Base-by-base conservation (phyloP, 2,797 vertebrate species). In the Gymnothorax javanicus region DNA sequence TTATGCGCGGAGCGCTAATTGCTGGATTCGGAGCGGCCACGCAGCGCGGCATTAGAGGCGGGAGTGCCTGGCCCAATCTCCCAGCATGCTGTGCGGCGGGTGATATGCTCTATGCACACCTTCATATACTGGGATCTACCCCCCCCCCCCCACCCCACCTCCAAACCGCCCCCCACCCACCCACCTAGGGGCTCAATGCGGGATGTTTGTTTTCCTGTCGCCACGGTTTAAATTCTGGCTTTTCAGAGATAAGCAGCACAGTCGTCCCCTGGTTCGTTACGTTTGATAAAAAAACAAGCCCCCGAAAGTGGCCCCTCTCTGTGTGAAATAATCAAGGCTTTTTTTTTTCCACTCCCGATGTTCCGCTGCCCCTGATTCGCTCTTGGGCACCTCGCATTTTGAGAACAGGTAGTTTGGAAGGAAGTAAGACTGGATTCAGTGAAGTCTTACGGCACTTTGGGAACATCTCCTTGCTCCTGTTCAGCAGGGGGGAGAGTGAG, bases 1-100 rank as follows among this genome's bases (percentile, higher is more conserved):
- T 97, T 96, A 96, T 95, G 94, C 92, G 92, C 95, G 92, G 92
- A 93, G 91, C 93, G 90, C 93, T 96, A 96, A 97, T 96, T 96
- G 94, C 94, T 94, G 93, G 94, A 96, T 96, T 96, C 94, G 92
- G 91, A 91, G 89, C 92, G 92, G 89, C 90, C 91, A 87, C 89
- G 86, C 87, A 91, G 91, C 90, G 93, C 86, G n/a, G 89, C 58
- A 88, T 87, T 87, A 91, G 94, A 91, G n/a, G 59, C 64, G 17
- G 82, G 71, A 84, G 92, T 91, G 91, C 90, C 82, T 81, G 85
- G 86, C 90, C 73, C 71, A 7, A 50, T 69, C 77, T 57, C 69
- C 57, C 83, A 77, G 17, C 56, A 86, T 69, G 27, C 87, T 50
- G 64, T 88, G 89, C 90, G 91, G 87, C 85, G 59, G 87, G 89